Evolutionary conservation across 2,113 vertebrate species (phyloP), one percentile per base, ranked within the genome.

Genomic region (Ictidomys tridecemlineatus): DNA sequence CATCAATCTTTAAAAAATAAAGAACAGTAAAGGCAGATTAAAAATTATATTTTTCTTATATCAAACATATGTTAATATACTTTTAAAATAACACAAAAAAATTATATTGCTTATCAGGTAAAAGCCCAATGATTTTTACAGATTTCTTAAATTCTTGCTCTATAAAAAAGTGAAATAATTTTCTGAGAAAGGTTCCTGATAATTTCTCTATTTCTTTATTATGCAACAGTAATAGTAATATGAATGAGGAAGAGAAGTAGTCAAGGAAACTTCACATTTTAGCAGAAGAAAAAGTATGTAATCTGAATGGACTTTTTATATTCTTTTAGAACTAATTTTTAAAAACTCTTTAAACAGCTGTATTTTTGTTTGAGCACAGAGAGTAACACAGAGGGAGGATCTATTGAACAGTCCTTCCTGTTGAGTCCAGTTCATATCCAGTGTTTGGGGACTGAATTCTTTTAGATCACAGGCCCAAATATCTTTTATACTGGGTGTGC

Each of bases 281-380:
- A 96, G 80, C 70, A 91, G 16, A 92, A 96, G 51, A 87, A 92
- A 92, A 92, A 12, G 32, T 82, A 84, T 37, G 8, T 37, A 72
- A 85, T 20, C 26, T 85, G 42, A 96, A 85, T 26, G 48, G 24
- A 8, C 65, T 77, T 63, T 88, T 85, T 73, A 96, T 63, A 92
- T 2, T 67, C 72, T 85, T 94, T 73, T 76, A 72, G 32, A 95
- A 86, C 51, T 85, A 89, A 65, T 13, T 65, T 92, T 76, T 78
- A 39, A n/a, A 73, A 93, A 48, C 22, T 78, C 65, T 94, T 97
- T 80, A 84, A 92, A 86, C 10, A 86, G 69, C 32, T 97, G 24
- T 63, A 74, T 79, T 96, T 95, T 94, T 95, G 48, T 86, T 93
- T 94, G 82, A 93, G 39, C 37, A 86, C 70, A 96, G 89, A 80